A percentile compares a stretch with the other conserved stretches of the same genome.
Evolutionary conservation across 2,888 invertebrate species (phyloP).

Genomic region (Agrypnus murinus): DNA sequence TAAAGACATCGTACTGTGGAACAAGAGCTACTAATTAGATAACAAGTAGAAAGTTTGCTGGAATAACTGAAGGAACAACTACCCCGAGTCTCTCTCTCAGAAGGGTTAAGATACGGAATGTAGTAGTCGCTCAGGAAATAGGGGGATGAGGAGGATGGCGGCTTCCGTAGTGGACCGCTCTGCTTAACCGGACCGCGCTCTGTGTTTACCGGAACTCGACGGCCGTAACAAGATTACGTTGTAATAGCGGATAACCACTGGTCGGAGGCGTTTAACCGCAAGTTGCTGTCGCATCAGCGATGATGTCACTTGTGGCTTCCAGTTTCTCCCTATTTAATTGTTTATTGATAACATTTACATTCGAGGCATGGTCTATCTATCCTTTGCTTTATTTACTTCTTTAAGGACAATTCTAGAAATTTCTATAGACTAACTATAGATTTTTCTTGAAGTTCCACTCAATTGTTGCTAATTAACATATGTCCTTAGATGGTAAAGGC

Average conservation of each 20-base stretch:
- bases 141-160: conserved; percentile 47
- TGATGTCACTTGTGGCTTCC: conserved; percentile 59
- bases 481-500: too few species aligned
- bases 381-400: too few species aligned
- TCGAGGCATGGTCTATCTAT: too few species aligned
- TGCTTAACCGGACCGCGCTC: conserved; percentile 57
- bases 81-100: conserved; percentile 24
- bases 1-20: conserved; percentile 68
- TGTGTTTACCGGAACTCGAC: conserved; percentile 65
- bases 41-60: conserved; percentile 66
- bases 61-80: conserved; percentile 50
- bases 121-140: conserved; percentile 46
- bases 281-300: conserved; percentile 63
- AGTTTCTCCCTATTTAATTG: conserved; percentile 39
- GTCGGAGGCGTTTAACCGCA: conserved; percentile 67
- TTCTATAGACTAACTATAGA: too few species aligned
- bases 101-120: conserved; percentile 50
- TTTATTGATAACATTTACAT: conserved; percentile 24
- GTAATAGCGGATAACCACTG: conserved; percentile 68
- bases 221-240: conserved; percentile 67
- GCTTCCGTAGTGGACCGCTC: conserved; percentile 62
- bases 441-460: too few species aligned
- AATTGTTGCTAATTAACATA: too few species aligned
- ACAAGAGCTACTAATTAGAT: conserved; percentile 69
- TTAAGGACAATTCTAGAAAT: too few species aligned